Evolutionary conservation across 2,797 vertebrate species (phyloP).

Genomic region (Typhlichthys subterraneus): DNA sequence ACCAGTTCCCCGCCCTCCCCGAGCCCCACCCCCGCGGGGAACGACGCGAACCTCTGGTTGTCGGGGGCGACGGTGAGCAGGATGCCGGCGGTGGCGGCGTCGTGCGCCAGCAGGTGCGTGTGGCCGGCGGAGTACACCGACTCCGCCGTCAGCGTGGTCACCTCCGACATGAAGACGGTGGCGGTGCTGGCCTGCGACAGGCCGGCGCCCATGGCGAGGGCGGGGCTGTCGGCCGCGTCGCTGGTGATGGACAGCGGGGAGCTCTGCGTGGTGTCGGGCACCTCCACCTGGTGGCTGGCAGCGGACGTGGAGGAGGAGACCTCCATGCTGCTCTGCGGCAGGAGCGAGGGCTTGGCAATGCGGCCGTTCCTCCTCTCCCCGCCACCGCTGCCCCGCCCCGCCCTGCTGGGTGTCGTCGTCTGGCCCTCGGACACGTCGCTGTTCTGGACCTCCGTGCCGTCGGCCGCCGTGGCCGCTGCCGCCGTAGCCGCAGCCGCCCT

Average conservation of each 20-base stretch:
- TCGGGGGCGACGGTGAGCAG: constrained; percentile 88
- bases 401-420: constrained; percentile 88
- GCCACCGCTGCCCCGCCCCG: constrained; percentile 59
- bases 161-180: constrained; percentile 95
- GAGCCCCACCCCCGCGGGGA: constrained; percentile 82
- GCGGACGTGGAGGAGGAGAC: constrained; percentile 86
- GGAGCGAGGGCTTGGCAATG: constrained; percentile 90
- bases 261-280: constrained; percentile 98
- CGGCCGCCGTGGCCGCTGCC: constrained; percentile 80
- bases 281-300: constrained; percentile 92
- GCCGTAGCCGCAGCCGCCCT: constrained; percentile 80
- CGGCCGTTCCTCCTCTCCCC: constrained; percentile 94
- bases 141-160: constrained; percentile 89
- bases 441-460: constrained; percentile 95
- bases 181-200: constrained; percentile 87
- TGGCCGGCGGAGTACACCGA: constrained; percentile 92
- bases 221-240: constrained; percentile 95
- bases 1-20: constrained; percentile 93
- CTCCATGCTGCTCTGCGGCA: constrained; percentile 97
- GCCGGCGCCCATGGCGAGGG: constrained; percentile 90
- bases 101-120: constrained; percentile 91
- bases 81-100: constrained; percentile 87
- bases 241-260: constrained; percentile 97
- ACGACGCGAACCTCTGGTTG: constrained; percentile 92
- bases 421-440: constrained; percentile 98